These are phyloP conservation scores for Neofelis nebulosa DNA, from an alignment of 2,113 vertebrate species.

Conservation along the genomic window DNA sequence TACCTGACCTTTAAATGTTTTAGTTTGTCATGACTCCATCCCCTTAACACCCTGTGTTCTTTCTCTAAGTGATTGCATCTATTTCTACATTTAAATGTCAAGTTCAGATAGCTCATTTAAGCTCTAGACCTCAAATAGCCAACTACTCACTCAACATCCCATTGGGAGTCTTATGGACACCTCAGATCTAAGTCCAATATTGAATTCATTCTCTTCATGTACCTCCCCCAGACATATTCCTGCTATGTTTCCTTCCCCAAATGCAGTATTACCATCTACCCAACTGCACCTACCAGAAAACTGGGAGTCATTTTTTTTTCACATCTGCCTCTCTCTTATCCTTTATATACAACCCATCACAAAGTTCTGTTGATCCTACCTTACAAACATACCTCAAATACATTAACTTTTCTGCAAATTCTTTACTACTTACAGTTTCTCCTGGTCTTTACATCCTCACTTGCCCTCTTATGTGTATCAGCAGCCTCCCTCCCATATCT, in stretches of 20 bases:
- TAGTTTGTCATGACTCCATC: background rate
- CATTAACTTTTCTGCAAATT: background rate
- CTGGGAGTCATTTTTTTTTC: background rate
- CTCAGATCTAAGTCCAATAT: background rate
- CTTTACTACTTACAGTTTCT: background rate
- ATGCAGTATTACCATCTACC: background rate
- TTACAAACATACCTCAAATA: background rate
- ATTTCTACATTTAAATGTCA: slow-evolving; percentile 20
- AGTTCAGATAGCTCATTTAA: background rate
- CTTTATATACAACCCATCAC: background rate
- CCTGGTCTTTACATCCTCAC: background rate
- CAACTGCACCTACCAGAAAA: background rate
- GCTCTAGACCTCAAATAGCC: background rate
- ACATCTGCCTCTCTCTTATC: background rate
- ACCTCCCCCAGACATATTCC: background rate
- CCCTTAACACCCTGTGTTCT: background rate
- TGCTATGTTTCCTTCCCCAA: background rate
- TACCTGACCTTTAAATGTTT: slow-evolving; percentile 41
- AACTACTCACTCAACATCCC: background rate
- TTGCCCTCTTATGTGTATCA: background rate
- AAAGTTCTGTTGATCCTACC: background rate
- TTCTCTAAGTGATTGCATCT: background rate
- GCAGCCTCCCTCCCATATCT: background rate
- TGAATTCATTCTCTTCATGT: background rate
- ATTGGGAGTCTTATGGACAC: background rate